Percentiles rank a stretch among this genome's conserved stretches.
Conservation (phyloP, 2,888 invertebrate species). For the Pseudanteris insignis region DNA sequence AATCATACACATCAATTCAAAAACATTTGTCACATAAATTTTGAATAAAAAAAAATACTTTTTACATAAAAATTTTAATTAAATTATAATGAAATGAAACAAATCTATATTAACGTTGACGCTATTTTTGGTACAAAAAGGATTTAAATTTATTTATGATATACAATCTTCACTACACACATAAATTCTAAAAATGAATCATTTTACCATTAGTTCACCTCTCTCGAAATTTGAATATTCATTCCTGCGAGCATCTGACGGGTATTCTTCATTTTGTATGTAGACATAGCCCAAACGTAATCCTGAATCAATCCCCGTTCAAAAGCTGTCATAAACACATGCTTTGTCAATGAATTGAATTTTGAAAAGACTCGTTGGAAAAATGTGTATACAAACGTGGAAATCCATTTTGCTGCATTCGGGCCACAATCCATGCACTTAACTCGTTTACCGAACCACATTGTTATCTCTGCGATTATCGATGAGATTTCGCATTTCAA, state of each 20-base stretch:
- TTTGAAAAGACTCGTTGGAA: neutral
- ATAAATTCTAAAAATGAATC: no score
- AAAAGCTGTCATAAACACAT: slow-evolving; percentile 47
- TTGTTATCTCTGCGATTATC: slow-evolving; percentile 48
- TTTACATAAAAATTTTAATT: no score
- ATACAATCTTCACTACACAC: no score
- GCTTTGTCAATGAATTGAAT: slow-evolving; percentile 8
- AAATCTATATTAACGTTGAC: no score
- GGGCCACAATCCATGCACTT: slow-evolving; percentile 73
- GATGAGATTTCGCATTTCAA: slow-evolving; percentile 31
- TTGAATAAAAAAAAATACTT: slow-evolving; percentile 1
- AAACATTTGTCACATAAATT: no score
- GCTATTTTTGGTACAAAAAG: no score
- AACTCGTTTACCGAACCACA: slow-evolving; percentile 64
- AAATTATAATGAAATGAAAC: no score
- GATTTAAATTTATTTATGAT: no score
- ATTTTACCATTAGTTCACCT: slow-evolving; percentile 55
- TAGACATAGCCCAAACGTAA: slow-evolving; percentile 53
- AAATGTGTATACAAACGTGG: slow-evolving; percentile 57
- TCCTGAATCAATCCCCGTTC: slow-evolving; percentile 52
- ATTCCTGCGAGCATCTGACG: slow-evolving; percentile 47
- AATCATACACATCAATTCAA: neutral
- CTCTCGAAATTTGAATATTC: slow-evolving; percentile 51
- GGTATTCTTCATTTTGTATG: slow-evolving; percentile 37
- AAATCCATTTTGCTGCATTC: slow-evolving; percentile 72